A percentile compares a stretch with the other conserved stretches of the same genome.
These are phyloP conservation scores for Muricea muricata DNA, from an alignment of 92 coral and sea anemone genomes.

Conservation along the genomic window DNA sequence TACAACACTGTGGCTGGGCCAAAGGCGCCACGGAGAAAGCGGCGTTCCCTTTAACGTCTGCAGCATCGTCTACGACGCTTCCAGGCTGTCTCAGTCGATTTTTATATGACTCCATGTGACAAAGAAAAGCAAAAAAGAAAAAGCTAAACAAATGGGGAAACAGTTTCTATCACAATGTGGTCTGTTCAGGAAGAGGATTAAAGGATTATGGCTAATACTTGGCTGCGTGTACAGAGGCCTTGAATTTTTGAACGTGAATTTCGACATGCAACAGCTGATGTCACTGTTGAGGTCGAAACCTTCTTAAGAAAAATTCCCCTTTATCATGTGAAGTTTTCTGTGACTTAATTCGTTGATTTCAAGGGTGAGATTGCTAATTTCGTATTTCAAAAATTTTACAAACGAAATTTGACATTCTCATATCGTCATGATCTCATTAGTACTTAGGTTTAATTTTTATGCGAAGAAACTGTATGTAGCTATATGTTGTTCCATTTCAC, in stretches of 20 bases:
- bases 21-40: not conserved
- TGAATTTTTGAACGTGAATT: not conserved
- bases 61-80: not conserved
- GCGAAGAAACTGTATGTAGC: no score
- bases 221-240: not conserved
- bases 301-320: no score
- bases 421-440: no score
- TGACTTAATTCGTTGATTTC: no score
- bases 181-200: constrained; percentile 39
- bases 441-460: no score
- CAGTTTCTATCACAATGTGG: not conserved
- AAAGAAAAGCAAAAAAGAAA: not conserved
- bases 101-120: not conserved
- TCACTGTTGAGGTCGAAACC: no score
- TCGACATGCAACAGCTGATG: not conserved
- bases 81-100: not conserved
- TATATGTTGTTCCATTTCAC: no score
- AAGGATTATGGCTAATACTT: not conserved
- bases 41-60: not conserved
- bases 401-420: no score
- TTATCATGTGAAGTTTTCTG: no score
- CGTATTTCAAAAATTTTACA: no score
- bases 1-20: not conserved
- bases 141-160: not conserved
- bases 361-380: no score